Base-by-base conservation (phyloP, 2,888 invertebrate species). In the Ariolimax columbianus region DNA sequence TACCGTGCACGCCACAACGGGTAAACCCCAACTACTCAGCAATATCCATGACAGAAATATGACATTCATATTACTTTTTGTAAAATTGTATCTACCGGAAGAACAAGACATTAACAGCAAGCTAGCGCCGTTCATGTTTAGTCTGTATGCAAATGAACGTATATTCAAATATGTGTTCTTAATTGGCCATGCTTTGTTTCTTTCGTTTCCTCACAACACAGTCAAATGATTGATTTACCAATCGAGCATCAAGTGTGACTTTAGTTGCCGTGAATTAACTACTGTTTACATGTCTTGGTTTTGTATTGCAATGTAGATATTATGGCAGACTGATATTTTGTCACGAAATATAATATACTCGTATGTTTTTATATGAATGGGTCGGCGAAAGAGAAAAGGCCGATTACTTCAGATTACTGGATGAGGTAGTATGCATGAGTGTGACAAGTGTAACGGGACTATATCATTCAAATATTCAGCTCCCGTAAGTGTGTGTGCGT, bases 271-370 rank as follows among this genome's bases (percentile, higher is more conserved):
- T 51, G 2, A 23, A 75, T 33, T 6, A 47, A 47, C 33, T 23
- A 51, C 17, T 75, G 51, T 75, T 43, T 75, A 30, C 51, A 73
- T 43, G 26, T 11, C 26, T 75, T 51, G 33, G 17, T 75, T 59
- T 4, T 77, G n/a, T n/a, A 63, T 38, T 59, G 66, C 47, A 43
- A 79, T 79, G 79, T 43, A 79, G 79, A 79, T 79, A 79, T 79
- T 79, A 79, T 79, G 38, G 19, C 23, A 43, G 66, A 78, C 78
- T 63, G 79, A 79, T 68, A 79, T 79, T 79, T 79, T 43, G 7
- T 59, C 19, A 26, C 75, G 17, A 30, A 51, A 4, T 23, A 47
- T 33, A 7, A 75, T 51, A 23, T 75, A 51, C 75, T 75, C 33
- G 4, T 17, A 19, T 23, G 55, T 55, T 66, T 11, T 66, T 30